A percentile compares a stretch with the other conserved stretches of the same genome.
Evolutionary conservation across 2,113 vertebrate genomes (phyloP).

Genomic region (Coptodon bakossiorum): DNA sequence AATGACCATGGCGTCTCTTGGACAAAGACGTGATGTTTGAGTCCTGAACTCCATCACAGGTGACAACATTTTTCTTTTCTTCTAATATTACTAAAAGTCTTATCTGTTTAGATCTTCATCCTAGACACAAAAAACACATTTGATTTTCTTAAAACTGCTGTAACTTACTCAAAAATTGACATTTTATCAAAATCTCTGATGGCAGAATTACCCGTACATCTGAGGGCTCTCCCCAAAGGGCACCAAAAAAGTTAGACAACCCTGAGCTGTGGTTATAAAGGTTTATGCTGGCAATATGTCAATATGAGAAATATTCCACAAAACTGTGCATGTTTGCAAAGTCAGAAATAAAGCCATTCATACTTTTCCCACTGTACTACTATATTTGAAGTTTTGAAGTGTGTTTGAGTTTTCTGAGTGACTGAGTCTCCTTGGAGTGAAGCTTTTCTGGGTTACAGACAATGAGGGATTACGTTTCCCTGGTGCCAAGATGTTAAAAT

Average conservation of each 20-base stretch:
- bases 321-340: background rate
- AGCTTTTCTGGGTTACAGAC: conserved; percentile 58
- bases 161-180: background rate
- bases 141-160: background rate
- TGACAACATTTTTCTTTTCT: background rate
- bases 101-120: background rate
- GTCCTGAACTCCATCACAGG: background rate
- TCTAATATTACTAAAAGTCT: background rate
- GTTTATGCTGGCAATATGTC: background rate
- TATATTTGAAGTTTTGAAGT: background rate
- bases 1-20: background rate
- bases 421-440: conserved; percentile 5
- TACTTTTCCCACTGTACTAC: background rate
- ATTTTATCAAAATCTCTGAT: background rate
- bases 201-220: background rate
- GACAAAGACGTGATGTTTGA: background rate
- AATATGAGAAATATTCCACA: background rate
- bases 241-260: background rate
- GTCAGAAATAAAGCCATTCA: background rate
- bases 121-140: background rate
- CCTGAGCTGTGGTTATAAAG: background rate
- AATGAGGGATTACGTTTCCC: conserved; percentile 33
- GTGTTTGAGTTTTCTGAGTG: background rate
- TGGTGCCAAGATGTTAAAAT: conserved; percentile 33
- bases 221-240: background rate